A percentile compares a stretch with the other conserved stretches of the same genome.
Evolutionary conservation across 2,888 invertebrate species (phyloP).

Genomic region (Hyppa rectilinea): DNA sequence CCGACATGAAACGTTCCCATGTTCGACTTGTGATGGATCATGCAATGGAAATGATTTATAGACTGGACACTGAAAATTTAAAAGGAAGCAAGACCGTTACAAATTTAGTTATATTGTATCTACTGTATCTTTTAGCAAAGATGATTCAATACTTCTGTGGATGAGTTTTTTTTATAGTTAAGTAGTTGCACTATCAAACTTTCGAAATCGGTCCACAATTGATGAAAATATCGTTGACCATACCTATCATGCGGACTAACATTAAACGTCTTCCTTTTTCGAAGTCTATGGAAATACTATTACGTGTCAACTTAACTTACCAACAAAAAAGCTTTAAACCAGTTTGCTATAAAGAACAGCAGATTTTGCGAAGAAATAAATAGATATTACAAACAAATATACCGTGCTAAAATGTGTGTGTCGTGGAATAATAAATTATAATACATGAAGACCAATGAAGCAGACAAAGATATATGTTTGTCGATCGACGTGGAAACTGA

Average conservation of each 20-base stretch:
- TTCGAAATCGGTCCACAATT: too few relatives aligned
- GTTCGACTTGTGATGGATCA: constrained; percentile 71
- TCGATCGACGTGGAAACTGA: constrained; percentile 40
- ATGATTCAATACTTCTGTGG: not conserved
- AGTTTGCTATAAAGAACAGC: not conserved
- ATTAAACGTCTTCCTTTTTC: too few relatives aligned
- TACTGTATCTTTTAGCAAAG: not conserved
- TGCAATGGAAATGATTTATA: constrained; percentile 72
- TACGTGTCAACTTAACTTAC: not conserved
- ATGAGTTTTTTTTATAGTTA: too few relatives aligned
- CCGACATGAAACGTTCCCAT: constrained; percentile 57
- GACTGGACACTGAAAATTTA: constrained; percentile 34
- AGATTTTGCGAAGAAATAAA: not conserved
- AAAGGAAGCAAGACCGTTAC: constrained; percentile 16
- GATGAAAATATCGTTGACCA: too few relatives aligned
- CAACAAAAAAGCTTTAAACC: constrained; percentile 1
- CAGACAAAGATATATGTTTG: constrained; percentile 52
- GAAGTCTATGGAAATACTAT: too few relatives aligned
- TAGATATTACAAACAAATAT: constrained; percentile 1
- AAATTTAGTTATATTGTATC: not conserved
- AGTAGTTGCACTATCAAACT: too few relatives aligned
- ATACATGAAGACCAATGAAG: constrained; percentile 50
- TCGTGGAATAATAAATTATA: constrained; percentile 51
- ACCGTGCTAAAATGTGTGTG: constrained; percentile 10
- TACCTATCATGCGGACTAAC: too few relatives aligned